Percentiles rank a stretch among this genome's conserved stretches.
Evolutionary conservation across 2,113 vertebrate genomes (phyloP).

Genomic region (Balaeniceps rex): DNA sequence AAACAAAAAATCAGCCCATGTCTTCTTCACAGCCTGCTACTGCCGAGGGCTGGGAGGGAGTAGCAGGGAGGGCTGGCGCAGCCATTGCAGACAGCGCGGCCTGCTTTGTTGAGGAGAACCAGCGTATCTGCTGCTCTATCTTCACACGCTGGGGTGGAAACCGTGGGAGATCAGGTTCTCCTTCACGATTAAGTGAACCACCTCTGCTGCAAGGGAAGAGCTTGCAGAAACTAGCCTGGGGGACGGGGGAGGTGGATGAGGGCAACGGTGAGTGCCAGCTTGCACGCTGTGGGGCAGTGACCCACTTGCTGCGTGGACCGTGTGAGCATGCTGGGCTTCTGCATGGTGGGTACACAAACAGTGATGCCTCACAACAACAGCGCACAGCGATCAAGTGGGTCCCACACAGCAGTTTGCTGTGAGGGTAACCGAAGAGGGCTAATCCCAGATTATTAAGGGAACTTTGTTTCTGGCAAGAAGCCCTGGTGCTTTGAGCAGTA

Average conservation of each 20-base stretch:
- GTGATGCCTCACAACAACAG: background rate
- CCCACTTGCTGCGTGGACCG: background rate
- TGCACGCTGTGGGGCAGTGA: background rate
- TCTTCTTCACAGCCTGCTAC: background rate
- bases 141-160: background rate
- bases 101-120: background rate
- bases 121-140: background rate
- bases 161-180: background rate
- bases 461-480: background rate
- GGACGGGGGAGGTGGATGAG: background rate
- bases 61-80: background rate
- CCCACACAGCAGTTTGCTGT: background rate
- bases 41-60: background rate
- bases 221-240: background rate
- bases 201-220: background rate
- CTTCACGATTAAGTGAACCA: background rate
- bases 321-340: rapidly evolving
- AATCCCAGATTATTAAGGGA: background rate
- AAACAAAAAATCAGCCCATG: background rate
- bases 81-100: background rate
- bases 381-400: background rate
- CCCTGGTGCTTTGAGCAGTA: background rate
- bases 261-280: background rate
- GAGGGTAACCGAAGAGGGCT: background rate
- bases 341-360: background rate